A percentile compares a stretch with the other conserved stretches of the same genome.
Evolutionary conservation across 2,888 invertebrate species (phyloP).

Genomic region (Trimorus sp.): DNA sequence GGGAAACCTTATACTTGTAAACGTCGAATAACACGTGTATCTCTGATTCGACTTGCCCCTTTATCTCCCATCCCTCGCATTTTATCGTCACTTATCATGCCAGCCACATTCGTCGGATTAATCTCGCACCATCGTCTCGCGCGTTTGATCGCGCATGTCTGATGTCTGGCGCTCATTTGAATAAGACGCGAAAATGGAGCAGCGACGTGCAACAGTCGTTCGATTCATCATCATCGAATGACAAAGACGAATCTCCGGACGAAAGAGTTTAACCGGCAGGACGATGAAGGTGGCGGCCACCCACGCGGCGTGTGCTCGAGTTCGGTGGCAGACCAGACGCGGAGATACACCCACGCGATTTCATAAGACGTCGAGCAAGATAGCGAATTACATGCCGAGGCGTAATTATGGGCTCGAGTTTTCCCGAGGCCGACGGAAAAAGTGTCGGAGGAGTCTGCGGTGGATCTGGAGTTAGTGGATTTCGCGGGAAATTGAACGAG

Average conservation of each 20-base stretch:
- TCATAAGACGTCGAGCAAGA: too few relatives aligned
- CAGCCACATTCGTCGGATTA: neutral
- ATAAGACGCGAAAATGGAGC: conserved; percentile 31
- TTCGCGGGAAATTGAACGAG: neutral
- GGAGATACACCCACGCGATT: conserved; percentile 37
- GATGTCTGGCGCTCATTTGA: conserved; percentile 12
- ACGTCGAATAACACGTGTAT: conserved; percentile 10
- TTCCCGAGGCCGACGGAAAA: too few relatives aligned
- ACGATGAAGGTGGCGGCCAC: conserved; percentile 74
- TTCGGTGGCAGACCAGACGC: conserved; percentile 72
- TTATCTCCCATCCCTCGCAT: neutral
- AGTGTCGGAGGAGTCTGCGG: neutral
- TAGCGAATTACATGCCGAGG: too few relatives aligned
- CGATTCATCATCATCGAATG: conserved; percentile 52
- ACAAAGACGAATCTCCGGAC: conserved; percentile 44
- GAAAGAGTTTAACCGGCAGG: conserved; percentile 58
- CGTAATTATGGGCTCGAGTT: too few relatives aligned
- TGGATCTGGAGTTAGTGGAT: too few relatives aligned
- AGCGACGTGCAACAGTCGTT: conserved; percentile 38
- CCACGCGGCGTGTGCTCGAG: conserved; percentile 76
- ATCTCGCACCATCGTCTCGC: conserved; percentile 10
- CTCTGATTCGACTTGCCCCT: neutral
- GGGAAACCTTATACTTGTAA: neutral
- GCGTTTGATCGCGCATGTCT: conserved; percentile 9
- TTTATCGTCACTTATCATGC: too few relatives aligned